phyloP scores from a whole-genome alignment of 2,113 vertebrate species.

The Capra hircus region DNA sequence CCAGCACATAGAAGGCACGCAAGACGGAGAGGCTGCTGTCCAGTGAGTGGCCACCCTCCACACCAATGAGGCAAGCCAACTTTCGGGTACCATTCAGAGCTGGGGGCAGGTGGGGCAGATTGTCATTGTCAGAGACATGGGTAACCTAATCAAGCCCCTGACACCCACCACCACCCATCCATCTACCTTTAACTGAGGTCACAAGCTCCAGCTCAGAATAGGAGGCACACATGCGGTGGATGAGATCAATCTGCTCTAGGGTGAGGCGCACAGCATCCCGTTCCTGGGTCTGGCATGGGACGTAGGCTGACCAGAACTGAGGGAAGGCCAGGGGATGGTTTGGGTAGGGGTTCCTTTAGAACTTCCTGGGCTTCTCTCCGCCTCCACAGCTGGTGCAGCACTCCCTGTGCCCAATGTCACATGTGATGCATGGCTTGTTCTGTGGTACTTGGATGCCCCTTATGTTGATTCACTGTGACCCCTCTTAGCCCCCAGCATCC shows the following conservation, averaged over 20 bases:
- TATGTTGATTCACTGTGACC: neutral
- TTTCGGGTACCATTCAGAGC: constrained; percentile 81
- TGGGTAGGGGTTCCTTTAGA: neutral
- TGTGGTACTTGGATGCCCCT: neutral
- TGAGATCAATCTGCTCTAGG: constrained; percentile 92
- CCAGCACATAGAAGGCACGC: constrained; percentile 90
- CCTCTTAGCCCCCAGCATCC: neutral
- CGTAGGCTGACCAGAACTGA: constrained; percentile 93
- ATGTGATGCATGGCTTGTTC: neutral
- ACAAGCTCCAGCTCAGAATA: constrained; percentile 89
- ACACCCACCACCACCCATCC: neutral
- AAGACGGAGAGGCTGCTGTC: constrained; percentile 91
- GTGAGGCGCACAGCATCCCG: constrained; percentile 91
- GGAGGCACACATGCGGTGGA: constrained; percentile 88
- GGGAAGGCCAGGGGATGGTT: constrained; percentile 13
- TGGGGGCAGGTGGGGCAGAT: constrained; percentile 58
- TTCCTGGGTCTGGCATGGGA: constrained; percentile 90
- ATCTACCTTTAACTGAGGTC: constrained; percentile 84
- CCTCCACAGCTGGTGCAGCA: neutral
- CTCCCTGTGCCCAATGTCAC: neutral
- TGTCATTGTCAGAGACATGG: neutral
- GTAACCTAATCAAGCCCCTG: neutral
- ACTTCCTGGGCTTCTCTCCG: neutral
- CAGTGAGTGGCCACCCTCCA: constrained; percentile 93
- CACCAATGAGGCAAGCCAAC: constrained; percentile 90